Evolutionary conservation across 2,888 invertebrate genomes (phyloP).

Genomic region (Mamestra brassicae): DNA sequence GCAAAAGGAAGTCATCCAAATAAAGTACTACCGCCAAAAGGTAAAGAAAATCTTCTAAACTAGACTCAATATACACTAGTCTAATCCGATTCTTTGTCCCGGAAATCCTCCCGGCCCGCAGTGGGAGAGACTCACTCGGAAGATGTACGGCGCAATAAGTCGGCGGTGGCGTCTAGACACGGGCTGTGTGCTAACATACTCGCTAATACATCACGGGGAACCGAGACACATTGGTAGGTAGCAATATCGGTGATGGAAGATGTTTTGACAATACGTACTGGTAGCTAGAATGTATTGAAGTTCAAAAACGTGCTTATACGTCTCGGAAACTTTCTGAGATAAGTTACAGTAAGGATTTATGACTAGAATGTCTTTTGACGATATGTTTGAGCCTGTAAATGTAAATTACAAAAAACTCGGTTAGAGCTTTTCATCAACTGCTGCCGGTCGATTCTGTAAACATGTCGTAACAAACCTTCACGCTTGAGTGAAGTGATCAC

Average conservation of each 20-base stretch:
- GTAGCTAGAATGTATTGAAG: background rate
- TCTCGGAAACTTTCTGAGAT: no score
- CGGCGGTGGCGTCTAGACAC: conserved; percentile 52
- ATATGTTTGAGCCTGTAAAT: no score
- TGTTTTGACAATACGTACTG: background rate
- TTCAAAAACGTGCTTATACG: no score
- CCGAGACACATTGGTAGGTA: conserved; percentile 4
- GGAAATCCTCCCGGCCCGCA: conserved; percentile 9
- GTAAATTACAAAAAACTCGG: no score
- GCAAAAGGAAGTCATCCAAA: background rate
- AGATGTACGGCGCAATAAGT: conserved; percentile 47
- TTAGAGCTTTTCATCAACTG: no score
- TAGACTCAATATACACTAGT: background rate
- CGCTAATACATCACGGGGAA: conserved; percentile 35
- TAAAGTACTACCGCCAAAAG: background rate
- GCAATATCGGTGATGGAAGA: background rate
- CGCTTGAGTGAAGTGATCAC: no score
- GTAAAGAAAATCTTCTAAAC: conserved; percentile 14
- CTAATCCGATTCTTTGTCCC: conserved; percentile 33
- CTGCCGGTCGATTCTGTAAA: no score
- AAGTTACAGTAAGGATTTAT: no score
- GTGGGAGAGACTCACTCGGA: conserved; percentile 9
- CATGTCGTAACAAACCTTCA: no score
- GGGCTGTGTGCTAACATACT: conserved; percentile 52
- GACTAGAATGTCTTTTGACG: no score